phyloP scores from a whole-genome alignment of 2,888 invertebrate genomes.

The Yponomeuta malinellus region DNA sequence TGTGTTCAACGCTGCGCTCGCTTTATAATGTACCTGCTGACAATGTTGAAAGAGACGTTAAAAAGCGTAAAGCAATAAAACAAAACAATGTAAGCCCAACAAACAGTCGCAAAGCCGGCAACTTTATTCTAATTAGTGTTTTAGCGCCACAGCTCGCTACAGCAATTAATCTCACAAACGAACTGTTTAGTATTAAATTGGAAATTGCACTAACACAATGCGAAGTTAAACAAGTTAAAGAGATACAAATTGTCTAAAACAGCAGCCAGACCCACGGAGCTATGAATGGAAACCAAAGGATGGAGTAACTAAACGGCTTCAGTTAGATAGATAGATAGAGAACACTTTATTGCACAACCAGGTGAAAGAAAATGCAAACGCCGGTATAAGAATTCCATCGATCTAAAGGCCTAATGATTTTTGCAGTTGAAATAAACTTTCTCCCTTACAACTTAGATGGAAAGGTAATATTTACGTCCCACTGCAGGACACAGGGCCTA shows the following conservation, averaged over 20 bases:
- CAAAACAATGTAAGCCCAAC: background rate
- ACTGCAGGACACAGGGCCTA: no score
- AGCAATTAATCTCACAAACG: conserved; percentile 10
- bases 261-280: background rate
- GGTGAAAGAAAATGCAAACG: no score
- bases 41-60: background rate
- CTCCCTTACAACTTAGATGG: no score
- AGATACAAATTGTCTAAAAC: conserved; percentile 15
- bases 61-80: background rate
- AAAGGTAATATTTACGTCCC: no score
- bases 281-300: background rate
- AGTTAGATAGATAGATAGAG: no score
- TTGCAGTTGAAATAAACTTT: no score
- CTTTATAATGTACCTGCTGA: no score
- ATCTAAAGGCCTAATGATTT: no score
- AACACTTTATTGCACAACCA: no score
- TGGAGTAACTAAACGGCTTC: background rate
- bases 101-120: background rate
- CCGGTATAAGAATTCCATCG: no score
- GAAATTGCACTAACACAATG: conserved; percentile 30
- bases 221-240: conserved; percentile 33
- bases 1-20: no score
- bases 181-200: conserved; percentile 29
- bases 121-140: conserved; percentile 1
- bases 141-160: background rate